Evolutionary conservation across 2,113 vertebrate genomes (phyloP), one percentile per base, ranked within the genome.

Genomic region (Acanthochromis polyacanthus): DNA sequence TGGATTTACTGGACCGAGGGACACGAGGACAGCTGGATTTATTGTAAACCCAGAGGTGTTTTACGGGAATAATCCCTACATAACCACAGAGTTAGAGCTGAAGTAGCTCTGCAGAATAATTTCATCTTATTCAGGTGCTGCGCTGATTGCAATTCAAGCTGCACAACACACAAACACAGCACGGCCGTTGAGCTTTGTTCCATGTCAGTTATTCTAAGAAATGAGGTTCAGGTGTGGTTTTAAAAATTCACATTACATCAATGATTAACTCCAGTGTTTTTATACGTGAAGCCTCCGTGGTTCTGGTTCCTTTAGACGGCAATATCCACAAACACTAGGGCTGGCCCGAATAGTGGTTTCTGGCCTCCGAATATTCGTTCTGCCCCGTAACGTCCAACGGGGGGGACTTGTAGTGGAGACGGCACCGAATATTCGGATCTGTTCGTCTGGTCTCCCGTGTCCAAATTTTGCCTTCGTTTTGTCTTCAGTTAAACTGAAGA

Each of bases 31-130:
- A 22, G 30, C 25, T 14, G 32, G 17, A 70, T 70, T 17, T 48
- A 53, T 52, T 0, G 5, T 36, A 46, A 53, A 30, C 45, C 25
- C 10, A 0, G 30, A 36, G n/a, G 0, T 32, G 16, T 0, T 82
- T 75, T 40, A 69, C 0, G 7, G 53, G 2, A 32, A 58, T 28
- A 22, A 2, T 10, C 32, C 23, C 69, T 45, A 25, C 57, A 58
- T 59, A 32, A 0, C 66, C 19, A 64, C 51, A 71, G 14, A 38
- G 51, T 61, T 56, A 63, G 48, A 8, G n/a, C 43, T 59, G 36
- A 60, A 52, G 51, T 57, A 36, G 23, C 40, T 72, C 57, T 20
- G 51, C 5, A 53, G 22, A 20, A 53, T 36, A 30, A 64, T 25
- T 25, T 25, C 25, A 25, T 25, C 25, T 25, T 25, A 25, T 25